Base-by-base conservation (phyloP, 1,140 invertebrate genomes). In the Aricia agestis region DNA sequence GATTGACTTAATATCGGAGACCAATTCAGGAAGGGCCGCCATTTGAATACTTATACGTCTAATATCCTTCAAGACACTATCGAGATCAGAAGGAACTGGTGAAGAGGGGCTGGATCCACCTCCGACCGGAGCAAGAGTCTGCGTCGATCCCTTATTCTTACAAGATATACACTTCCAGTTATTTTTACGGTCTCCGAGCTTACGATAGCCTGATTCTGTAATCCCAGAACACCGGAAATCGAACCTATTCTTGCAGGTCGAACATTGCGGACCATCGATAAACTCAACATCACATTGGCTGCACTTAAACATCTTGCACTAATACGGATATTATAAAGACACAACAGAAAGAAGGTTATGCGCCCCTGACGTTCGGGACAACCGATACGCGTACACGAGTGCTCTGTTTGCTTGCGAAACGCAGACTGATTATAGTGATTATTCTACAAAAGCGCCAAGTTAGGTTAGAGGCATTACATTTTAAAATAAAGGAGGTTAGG, bases 161-260 rank as follows among this genome's bases (percentile, higher is more conserved):
- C 67, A 52, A 6, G 17, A 10, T 6, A n/a, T n/a, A 13, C 67
- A 68, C 11, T 52, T 19, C 67, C 42, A 68, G 4, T 3, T 68
- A 36, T 19, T 15, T 31, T 41, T 45, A 7, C 67, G 36, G 4
- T 57, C 42, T 0, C 42, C 17, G 11, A 68, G 42, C 18, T 68
- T 57, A 25, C 66, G 41, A 25, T 41, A 67, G 10, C 66, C 18
- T 19, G 17, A 18, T 13, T 67, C 42, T 6, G 66, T 25, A 13
- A 67, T 67, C 1, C 66, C 66, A 52, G 66, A 32, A 52, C 66
- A 57, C 45, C 13, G 41, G 19, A 67, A 67, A 9, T 67, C 42
- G 17, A 67, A 67, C 13, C 11, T 9, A 41, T 67, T 32, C 11
- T 19, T 19, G n/a, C 66, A 67, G 7, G 11, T 10, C 6, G 41